phyloP scores from a whole-genome alignment of 2,888 invertebrate species.

The Amiota communis region DNA sequence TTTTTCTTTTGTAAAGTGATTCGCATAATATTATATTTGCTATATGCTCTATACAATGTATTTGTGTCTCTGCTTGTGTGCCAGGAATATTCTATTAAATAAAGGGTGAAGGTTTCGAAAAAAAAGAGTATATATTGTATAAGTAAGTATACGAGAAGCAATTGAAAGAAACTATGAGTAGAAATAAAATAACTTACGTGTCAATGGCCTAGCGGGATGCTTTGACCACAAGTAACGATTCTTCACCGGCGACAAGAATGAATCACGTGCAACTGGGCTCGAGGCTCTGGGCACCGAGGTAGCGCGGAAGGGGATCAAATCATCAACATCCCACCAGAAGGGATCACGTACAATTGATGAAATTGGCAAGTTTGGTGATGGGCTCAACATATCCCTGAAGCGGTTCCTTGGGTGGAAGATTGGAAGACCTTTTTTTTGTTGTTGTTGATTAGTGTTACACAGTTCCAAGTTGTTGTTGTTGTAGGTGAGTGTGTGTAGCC shows the following conservation, averaged over 20 bases:
- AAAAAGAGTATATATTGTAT: not conserved
- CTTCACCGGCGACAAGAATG: constrained; percentile 92
- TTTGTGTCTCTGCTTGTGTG: constrained; percentile 4
- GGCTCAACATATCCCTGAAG: constrained; percentile 83
- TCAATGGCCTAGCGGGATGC: constrained; percentile 90
- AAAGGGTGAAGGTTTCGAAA: not conserved
- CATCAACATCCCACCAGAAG: constrained; percentile 91
- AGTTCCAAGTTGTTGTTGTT: constrained; percentile 44
- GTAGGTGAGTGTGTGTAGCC: constrained; percentile 42
- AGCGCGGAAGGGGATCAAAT: constrained; percentile 82
- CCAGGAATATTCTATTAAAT: constrained; percentile 10
- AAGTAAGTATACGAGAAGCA: not conserved
- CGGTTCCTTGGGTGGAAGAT: constrained; percentile 79
- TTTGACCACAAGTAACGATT: constrained; percentile 92
- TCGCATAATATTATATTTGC: not conserved
- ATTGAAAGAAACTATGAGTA: not conserved
- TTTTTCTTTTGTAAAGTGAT: no score
- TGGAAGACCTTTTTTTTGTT: constrained; percentile 77
- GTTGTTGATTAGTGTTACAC: constrained; percentile 44
- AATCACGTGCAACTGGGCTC: constrained; percentile 85
- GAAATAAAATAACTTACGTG: constrained; percentile 79
- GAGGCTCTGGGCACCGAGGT: constrained; percentile 78
- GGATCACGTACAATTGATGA: constrained; percentile 89
- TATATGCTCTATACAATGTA: not conserved
- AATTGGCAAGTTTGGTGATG: constrained; percentile 84